phyloP scores from a whole-genome alignment of 2,113 vertebrate species.

The Dromaius novaehollandiae region DNA sequence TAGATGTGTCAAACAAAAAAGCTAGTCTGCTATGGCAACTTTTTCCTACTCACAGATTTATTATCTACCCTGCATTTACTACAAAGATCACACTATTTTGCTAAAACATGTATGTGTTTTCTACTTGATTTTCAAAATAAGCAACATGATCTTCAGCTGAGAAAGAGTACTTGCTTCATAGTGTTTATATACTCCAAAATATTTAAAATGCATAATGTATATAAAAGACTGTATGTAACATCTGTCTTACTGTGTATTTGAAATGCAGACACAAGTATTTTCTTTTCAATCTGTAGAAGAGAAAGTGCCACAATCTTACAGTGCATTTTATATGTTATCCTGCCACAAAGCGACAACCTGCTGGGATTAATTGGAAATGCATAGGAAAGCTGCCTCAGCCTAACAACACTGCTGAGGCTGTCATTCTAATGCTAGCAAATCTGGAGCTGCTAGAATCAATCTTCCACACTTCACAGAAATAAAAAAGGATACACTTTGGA shows the following conservation, averaged over 20 bases:
- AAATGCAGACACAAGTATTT: background rate
- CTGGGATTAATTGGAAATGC: conserved; percentile 53
- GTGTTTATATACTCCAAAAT: background rate
- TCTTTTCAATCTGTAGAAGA: background rate
- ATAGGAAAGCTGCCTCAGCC: conserved; percentile 11
- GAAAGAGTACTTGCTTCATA: background rate
- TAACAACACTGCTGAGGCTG: conserved; percentile 8
- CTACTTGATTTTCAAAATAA: background rate
- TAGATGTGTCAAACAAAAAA: background rate
- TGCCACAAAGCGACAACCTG: conserved; percentile 18
- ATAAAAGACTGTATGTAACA: background rate
- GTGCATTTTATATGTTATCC: background rate
- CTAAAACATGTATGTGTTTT: background rate
- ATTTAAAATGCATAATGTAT: background rate
- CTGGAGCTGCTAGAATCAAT: background rate
- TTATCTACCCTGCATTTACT: background rate
- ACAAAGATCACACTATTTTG: background rate
- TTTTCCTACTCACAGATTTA: background rate
- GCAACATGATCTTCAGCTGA: background rate
- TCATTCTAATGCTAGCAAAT: background rate
- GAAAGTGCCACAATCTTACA: background rate
- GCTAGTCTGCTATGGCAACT: background rate
- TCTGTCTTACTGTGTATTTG: background rate
- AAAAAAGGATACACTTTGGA: background rate
- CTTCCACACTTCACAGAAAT: background rate